Evolutionary conservation across 2,888 invertebrate genomes (phyloP), one percentile per base, ranked within the genome.

Genomic region (Dicranocentrus wangi): DNA sequence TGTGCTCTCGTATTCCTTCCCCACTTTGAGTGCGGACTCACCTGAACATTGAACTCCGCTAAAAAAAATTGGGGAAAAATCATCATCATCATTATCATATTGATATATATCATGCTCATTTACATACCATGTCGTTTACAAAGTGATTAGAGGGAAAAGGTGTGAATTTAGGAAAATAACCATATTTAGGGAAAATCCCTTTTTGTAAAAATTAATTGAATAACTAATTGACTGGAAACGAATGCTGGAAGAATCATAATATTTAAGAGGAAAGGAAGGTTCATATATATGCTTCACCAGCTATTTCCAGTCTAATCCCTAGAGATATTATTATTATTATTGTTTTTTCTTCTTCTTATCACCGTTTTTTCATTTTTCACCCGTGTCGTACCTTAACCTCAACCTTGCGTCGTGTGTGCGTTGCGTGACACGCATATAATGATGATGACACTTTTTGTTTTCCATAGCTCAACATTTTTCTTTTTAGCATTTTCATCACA

Each of bases 401-500:
- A n/a, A n/a, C n/a, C n/a, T n/a, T n/a, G n/a, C n/a, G n/a, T n/a
- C n/a, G n/a, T n/a, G n/a, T n/a, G n/a, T n/a, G n/a, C n/a, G n/a
- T n/a, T n/a, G n/a, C n/a, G n/a, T n/a, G n/a, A n/a, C n/a, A n/a
- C n/a, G n/a, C n/a, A n/a, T n/a, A n/a, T n/a, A 3, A 2, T 47
- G 47, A 15, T 10, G 47, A 13, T 13, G 3, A 19, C 19, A 51
- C 19, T 19, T 51, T 51, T n/a, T 51, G 17, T 8, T 8, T 1
- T 51, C 17, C 19, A 17, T 68, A 68, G 68, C 68, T 68, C 68
- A 68, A 51, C 1, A 47, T 17, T 19, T 28, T 1, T 27, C 15
- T 13, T 7, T 7, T 15, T 51, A 28, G 28, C n/a, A 23, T 8
- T 27, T 32, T 8, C 8, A 0, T 53, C 32, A 53, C 68, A 68